Base-by-base conservation (phyloP, 2,888 invertebrate species). In the Alitta virens region DNA sequence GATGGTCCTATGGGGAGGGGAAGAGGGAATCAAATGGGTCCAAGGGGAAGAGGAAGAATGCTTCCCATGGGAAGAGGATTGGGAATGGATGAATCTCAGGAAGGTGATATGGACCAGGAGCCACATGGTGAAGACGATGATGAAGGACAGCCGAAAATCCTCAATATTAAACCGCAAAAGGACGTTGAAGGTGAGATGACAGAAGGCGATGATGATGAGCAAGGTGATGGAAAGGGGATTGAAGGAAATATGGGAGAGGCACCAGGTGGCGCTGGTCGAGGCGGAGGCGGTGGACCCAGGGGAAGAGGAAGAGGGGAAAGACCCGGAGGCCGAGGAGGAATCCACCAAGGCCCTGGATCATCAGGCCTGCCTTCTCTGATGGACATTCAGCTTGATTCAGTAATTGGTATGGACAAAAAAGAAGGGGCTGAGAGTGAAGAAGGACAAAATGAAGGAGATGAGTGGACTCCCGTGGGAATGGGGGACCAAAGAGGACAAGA, bases 141-240 rank as follows among this genome's bases (percentile, higher is more conserved):
- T 40, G 16, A 16, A 40, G 40, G 40, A 16, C 40, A 12, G 40
- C 40, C 16, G 9, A 16, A 40, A 12, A 40, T 40, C 16, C 12
- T 12, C 40, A 9, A 12, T 16, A 40, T 16, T 40, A 16, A 16
- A 9, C 40, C 40, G 40, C n/a, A 21, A 46, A n/a, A 16, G 16
- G 12, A 21, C 24, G 40, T 38, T 23, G 52, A 21, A 38, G 38
- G 52, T 40, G 18, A 25, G 52, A 23, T 24, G 55, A 56, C 5
- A 55, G 52, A 27, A 60, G 57, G 33, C 52, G 58, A 21, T 53
- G 56, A 7, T 27, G 40, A 18, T 42, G 25, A 38, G 53, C 49
- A 18, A 21, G 33, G 9, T 25, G 56, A 56, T 43, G 54, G 21
- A 21, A 49, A 5, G 40, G 62, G 27, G 12, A 52, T 26, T 27